Conservation (phyloP, 2,888 invertebrate species). For the Drosophila subsilvestris region DNA sequence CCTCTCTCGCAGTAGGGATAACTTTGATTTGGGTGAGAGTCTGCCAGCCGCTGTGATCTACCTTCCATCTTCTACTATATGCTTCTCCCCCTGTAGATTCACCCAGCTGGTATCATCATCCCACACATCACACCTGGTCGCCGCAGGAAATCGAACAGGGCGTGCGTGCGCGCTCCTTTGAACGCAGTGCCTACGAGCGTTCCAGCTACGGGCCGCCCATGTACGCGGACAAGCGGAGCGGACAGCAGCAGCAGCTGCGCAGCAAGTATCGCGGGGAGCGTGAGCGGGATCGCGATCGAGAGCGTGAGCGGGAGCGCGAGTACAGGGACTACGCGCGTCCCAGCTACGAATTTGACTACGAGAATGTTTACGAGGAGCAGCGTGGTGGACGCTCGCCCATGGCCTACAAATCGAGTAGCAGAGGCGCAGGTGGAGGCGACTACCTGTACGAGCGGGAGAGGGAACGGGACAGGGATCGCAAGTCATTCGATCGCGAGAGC, state of each 20-base stretch:
- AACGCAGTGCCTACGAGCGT: slow-evolving; percentile 83
- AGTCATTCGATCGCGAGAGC: slow-evolving; percentile 84
- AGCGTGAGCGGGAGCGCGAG: slow-evolving; percentile 70
- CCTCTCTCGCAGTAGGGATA: slow-evolving; percentile 83
- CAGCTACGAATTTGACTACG: slow-evolving; percentile 82
- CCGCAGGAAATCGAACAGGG: slow-evolving; percentile 83
- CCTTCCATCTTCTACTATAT: too few relatives aligned
- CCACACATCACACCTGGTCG: slow-evolving; percentile 83
- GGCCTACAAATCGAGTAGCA: slow-evolving; percentile 59
- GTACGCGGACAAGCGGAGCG: slow-evolving; percentile 83
- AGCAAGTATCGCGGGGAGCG: slow-evolving; percentile 61
- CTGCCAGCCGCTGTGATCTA: too few relatives aligned
- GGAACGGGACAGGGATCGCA: slow-evolving; percentile 63
- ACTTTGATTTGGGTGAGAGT: slow-evolving; percentile 82
- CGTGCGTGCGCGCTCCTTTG: slow-evolving; percentile 81
- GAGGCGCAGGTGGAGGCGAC: slow-evolving; percentile 63
- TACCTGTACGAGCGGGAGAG: slow-evolving; percentile 81
- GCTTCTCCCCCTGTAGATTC: slow-evolving; percentile 70
- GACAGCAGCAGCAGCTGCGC: slow-evolving; percentile 62
- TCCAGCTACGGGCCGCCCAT: slow-evolving; percentile 84
- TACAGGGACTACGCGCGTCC: slow-evolving; percentile 83
- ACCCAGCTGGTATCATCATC: slow-evolving; percentile 83
- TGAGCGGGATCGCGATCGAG: slow-evolving; percentile 78
- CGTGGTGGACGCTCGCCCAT: slow-evolving; percentile 69
- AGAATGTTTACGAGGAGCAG: slow-evolving; percentile 82